Base-by-base conservation (phyloP, 2,113 vertebrate genomes). In the Triplophysa dalaica region DNA sequence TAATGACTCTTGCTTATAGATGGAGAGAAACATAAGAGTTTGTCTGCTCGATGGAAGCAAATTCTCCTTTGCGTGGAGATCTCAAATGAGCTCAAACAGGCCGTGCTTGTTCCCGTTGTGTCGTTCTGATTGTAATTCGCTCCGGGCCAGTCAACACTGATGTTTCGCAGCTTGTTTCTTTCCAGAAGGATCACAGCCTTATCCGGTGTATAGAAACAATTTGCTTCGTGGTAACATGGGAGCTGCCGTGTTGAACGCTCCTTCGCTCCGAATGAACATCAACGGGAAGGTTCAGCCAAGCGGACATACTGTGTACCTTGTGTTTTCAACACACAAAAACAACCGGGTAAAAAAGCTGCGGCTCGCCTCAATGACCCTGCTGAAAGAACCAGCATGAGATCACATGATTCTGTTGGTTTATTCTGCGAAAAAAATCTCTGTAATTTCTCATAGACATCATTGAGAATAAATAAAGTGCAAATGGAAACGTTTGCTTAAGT, bases 211-310 rank as follows among this genome's bases (percentile, higher is more conserved):
- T 21, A 83, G 66, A 83, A 81, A 70, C 61, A n/a, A 38, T 54
- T 80, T 79, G 43, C 48, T 56, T 12, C 26, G 75, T 38, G 54
- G 52, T 58, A 73, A 73, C 79, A 67, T 62, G 19, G 29, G 21
- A 54, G 45, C 24, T 61, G 64, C 69, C 58, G 58, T 50, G 38
- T 26, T 8, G 33, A 73, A 29, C 50, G 2, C 63, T 58, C 62
- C 52, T 81, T 81, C 65, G 67, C 70, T 63, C 63, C 14, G 21
- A 76, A 66, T 81, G 75, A 69, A 52, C 68, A 43, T 78, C 70
- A 78, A n/a, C 56, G 11, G 14, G 48, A 58, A 56, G 13, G 62
- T 22, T 69, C 77, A 77, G 65, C 21, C 7, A 29, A 80, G 61
- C 50, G 8, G 52, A 68, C 64, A 52, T 9, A 29, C 29, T 29